Percentiles rank a stretch among this genome's conserved stretches.
phyloP scores from a whole-genome alignment of 1,140 invertebrate species.

The Steinernema khuongi region DNA sequence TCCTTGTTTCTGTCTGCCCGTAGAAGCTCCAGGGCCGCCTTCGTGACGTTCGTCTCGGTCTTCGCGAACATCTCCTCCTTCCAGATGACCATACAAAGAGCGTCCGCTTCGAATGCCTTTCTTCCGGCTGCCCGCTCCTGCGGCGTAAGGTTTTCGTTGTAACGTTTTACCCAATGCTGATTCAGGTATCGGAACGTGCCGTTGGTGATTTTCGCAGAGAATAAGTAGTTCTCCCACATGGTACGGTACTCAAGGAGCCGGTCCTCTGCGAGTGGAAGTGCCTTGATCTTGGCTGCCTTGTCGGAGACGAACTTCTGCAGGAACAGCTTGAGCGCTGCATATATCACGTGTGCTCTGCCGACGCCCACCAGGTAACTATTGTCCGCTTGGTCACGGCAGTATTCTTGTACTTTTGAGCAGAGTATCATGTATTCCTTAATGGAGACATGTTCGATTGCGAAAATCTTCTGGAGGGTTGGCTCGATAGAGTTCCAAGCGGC shows the following conservation, averaged over 20 bases:
- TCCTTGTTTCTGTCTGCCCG: conserved; percentile 90
- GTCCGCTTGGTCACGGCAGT: too few relatives aligned
- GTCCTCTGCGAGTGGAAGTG: conserved; percentile 71
- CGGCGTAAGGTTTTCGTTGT: conserved; percentile 95
- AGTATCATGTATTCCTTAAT: too few relatives aligned
- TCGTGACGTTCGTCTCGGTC: conserved; percentile 87
- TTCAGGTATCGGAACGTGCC: conserved; percentile 95
- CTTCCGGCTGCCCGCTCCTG: too few relatives aligned
- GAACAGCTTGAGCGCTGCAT: background rate
- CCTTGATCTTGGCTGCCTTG: background rate
- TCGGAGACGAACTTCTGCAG: background rate
- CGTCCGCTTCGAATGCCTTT: conserved; percentile 96
- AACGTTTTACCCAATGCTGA: conserved; percentile 92
- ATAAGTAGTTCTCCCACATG: conserved; percentile 97
- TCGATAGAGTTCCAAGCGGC: too few relatives aligned
- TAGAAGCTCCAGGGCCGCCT: conserved; percentile 89
- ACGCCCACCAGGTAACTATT: too few relatives aligned
- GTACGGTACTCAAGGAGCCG: conserved; percentile 83
- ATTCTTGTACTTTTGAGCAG: too few relatives aligned
- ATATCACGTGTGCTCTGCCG: background rate
- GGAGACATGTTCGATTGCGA: too few relatives aligned
- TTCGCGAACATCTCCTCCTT: conserved; percentile 85
- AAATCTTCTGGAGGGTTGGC: too few relatives aligned
- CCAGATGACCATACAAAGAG: conserved; percentile 88
- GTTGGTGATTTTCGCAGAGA: conserved; percentile 93